Evolutionary conservation across 2,888 invertebrate species (phyloP), one percentile per base, ranked within the genome.

Genomic region (Hoplodrina blanda): DNA sequence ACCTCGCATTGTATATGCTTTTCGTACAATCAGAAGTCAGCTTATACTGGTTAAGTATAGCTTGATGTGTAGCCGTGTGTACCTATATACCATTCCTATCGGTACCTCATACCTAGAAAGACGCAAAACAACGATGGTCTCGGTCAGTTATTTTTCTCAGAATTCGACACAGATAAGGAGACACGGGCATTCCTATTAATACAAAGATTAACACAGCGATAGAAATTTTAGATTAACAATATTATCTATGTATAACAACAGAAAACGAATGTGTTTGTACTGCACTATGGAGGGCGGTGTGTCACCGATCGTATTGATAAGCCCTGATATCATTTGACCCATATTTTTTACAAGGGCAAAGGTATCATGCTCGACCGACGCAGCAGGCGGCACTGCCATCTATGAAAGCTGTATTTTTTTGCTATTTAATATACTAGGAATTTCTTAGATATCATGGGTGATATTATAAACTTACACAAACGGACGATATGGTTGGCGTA

Each of bases 251-350:
- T n/a, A n/a, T 64, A 49, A 52, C 63, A 71, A 65, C 59, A 74
- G 25, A 75, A 75, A 70, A 59, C 11, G 20, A 71, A 73, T 79
- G 62, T 84, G 72, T 85, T 84, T 79, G 74, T 56, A 56, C 20
- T 78, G 71, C 71, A 76, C 62, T 75, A 56, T 60, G 59, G 54
- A 78, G 56, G 53, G 65, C 72, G 73, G 33, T 74, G 61, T 76
- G 73, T 75, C 72, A 71, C 69, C 66, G 71, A 69, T 77, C 65
- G 54, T 55, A 72, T 73, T 73, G 86, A 85, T 85, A 87, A 85
- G 60, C 30, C 30, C 57, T 62, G 69, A 71, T 86, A 88, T 85
- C 80, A 78, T 59, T 78, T 87, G 88, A 88, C 90, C 90, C 77
- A 89, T 73, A 85, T 89, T 84, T 79, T 79, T 73, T 69, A 76